Evolutionary conservation across 2,888 invertebrate species (phyloP).

Genomic region (Parapristionchus giblindavisi): DNA sequence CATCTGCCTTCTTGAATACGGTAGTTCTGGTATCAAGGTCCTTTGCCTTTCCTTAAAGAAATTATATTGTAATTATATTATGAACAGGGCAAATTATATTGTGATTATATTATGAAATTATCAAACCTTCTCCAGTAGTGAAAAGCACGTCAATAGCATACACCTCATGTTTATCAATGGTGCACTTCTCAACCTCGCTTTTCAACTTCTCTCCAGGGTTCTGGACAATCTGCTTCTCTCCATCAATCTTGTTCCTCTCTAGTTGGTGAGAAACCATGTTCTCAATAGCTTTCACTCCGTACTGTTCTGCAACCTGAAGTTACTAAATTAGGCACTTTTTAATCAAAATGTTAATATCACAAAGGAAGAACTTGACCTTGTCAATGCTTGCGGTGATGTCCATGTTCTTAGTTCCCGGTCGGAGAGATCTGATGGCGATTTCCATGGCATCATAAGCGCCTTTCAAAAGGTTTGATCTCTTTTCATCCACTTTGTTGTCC

Average conservation of each 20-base stretch:
- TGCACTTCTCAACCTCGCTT: constrained; percentile 93
- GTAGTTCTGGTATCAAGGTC: constrained; percentile 94
- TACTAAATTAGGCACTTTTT: not conserved
- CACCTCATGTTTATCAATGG: constrained; percentile 92
- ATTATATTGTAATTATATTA: constrained; percentile 41
- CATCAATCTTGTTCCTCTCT: constrained; percentile 79
- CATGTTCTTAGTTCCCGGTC: constrained; percentile 77
- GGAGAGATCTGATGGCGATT: constrained; percentile 89
- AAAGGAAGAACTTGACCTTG: constrained; percentile 45
- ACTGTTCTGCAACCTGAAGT: constrained; percentile 80
- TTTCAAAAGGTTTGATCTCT: constrained; percentile 90
- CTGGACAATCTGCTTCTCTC: constrained; percentile 95
- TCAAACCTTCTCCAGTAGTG: constrained; percentile 87
- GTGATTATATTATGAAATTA: not conserved
- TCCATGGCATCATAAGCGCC: constrained; percentile 96
- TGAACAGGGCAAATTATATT: constrained; percentile 6
- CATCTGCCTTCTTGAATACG: constrained; percentile 97
- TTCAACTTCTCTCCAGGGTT: constrained; percentile 87
- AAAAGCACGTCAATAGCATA: constrained; percentile 98
- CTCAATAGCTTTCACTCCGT: constrained; percentile 95
- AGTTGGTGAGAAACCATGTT: constrained; percentile 85
- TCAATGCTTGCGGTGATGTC: constrained; percentile 65
- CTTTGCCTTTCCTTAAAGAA: constrained; percentile 77
- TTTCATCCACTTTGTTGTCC: constrained; percentile 79
- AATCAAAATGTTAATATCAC: not conserved